Evolutionary conservation across 2,797 vertebrate species (phyloP).

Genomic region (Myotis findleyi): DNA sequence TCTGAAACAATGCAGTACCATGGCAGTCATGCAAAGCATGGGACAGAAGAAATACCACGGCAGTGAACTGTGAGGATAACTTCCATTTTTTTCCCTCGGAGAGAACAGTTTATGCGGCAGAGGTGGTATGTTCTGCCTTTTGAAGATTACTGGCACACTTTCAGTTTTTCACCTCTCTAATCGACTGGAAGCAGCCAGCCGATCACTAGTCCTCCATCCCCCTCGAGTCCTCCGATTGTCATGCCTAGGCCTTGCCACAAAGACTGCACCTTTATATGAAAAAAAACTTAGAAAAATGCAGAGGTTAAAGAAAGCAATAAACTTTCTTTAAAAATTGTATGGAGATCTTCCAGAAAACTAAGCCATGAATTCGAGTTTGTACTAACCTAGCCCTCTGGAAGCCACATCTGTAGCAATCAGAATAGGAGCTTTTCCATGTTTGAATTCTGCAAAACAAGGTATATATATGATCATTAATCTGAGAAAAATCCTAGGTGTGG

Average conservation of each 20-base stretch:
- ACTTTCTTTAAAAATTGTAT: constrained; percentile 97
- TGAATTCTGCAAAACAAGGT: constrained; percentile 91
- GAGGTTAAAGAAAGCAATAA: constrained; percentile 99
- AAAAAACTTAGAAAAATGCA: constrained; percentile 99
- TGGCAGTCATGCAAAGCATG: constrained; percentile 96
- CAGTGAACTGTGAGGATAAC: constrained; percentile 93
- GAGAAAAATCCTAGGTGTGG: not conserved
- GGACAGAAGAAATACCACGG: constrained; percentile 94
- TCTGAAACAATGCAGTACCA: constrained; percentile 92
- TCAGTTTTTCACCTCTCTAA: constrained; percentile 98
- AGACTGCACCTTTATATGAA: constrained; percentile 99
- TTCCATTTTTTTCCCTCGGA: constrained; percentile 89
- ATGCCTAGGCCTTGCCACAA: constrained; percentile 99
- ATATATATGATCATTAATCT: not conserved
- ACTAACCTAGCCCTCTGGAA: constrained; percentile 99
- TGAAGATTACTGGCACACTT: constrained; percentile 99
- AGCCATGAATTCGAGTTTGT: constrained; percentile 86
- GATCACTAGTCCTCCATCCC: constrained; percentile 99
- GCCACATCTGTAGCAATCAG: constrained; percentile 99
- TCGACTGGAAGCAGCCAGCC: constrained; percentile 99
- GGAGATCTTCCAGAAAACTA: constrained; percentile 84
- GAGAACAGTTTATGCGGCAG: constrained; percentile 97
- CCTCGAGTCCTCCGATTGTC: constrained; percentile 99
- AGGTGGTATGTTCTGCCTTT: constrained; percentile 97
- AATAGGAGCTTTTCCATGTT: constrained; percentile 98